Evolutionary conservation across 2,888 invertebrate genomes (phyloP).

Genomic region (Ichneumon xanthorius): DNA sequence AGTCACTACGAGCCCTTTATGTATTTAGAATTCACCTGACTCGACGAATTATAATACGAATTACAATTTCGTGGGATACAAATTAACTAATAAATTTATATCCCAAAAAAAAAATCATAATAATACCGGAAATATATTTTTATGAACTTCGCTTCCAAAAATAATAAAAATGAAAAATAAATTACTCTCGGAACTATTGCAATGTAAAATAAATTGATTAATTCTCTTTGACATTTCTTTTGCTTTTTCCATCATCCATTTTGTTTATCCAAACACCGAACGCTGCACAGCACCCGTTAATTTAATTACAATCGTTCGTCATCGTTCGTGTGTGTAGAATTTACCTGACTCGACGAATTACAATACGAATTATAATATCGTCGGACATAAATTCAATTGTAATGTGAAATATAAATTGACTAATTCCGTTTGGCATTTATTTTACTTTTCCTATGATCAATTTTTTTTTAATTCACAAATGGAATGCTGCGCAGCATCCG

Average conservation of each 20-base stretch:
- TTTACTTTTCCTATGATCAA: not conserved
- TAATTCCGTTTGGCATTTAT: not conserved
- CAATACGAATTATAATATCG: slow-evolving; percentile 14
- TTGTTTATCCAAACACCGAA: slow-evolving; percentile 20
- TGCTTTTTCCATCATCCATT: not conserved
- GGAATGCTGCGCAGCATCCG: slow-evolving; percentile 60
- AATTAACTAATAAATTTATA: slow-evolving; percentile 21
- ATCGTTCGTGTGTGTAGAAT: not conserved
- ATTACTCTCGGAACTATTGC: not conserved
- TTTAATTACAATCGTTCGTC: too few relatives aligned
- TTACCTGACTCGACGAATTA: slow-evolving; percentile 43
- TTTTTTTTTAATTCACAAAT: not conserved
- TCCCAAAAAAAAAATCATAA: not conserved
- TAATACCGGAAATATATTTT: not conserved
- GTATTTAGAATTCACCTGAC: slow-evolving; percentile 43
- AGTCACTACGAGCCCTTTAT: not conserved
- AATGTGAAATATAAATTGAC: not conserved
- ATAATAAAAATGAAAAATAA: not conserved
- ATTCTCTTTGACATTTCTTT: not conserved
- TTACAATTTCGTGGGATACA: not conserved
- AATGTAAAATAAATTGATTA: not conserved
- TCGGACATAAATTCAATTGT: not conserved
- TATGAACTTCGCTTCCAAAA: not conserved
- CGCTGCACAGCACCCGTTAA: slow-evolving; percentile 60
- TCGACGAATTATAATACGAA: slow-evolving; percentile 29